Evolutionary conservation across 2,888 invertebrate genomes (phyloP).

Genomic region (Tiliacea aurago): DNA sequence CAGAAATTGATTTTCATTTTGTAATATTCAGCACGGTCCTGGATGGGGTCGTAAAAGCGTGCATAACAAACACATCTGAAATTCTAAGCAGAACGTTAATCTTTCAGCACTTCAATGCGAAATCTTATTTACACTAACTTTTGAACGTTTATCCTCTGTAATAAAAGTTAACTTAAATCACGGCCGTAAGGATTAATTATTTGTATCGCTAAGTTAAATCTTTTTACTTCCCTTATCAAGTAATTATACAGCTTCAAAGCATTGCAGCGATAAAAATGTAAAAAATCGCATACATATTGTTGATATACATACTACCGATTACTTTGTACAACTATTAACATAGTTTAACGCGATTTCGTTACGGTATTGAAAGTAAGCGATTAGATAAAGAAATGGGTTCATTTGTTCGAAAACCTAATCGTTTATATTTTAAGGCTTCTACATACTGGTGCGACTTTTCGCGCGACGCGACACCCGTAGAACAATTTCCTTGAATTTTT

Average conservation of each 20-base stretch:
- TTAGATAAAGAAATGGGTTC: slow-evolving; percentile 21
- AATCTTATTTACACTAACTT: slow-evolving; percentile 14
- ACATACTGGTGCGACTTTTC: no score
- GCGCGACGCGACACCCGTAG: no score
- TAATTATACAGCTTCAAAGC: slow-evolving; percentile 15
- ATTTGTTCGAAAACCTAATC: not conserved
- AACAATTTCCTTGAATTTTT: no score
- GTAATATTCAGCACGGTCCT: slow-evolving; percentile 21
- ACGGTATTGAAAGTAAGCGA: slow-evolving; percentile 14
- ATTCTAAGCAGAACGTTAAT: slow-evolving; percentile 6
- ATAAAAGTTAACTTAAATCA: slow-evolving; percentile 17
- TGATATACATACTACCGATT: slow-evolving; percentile 5
- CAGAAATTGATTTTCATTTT: slow-evolving; percentile 36
- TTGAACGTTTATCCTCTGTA: slow-evolving; percentile 1
- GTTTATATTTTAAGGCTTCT: not conserved
- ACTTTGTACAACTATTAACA: not conserved
- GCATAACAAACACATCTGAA: slow-evolving; percentile 13
- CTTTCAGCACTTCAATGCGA: not conserved
- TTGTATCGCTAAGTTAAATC: slow-evolving; percentile 4
- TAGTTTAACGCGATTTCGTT: slow-evolving; percentile 4
- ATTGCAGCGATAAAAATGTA: not conserved
- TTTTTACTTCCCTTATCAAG: slow-evolving; percentile 27
- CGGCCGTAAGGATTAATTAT: not conserved
- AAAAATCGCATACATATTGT: not conserved
- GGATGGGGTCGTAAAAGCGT: slow-evolving; percentile 22